Evolutionary conservation across 2,888 invertebrate species (phyloP).

Genomic region (Hartigia nigra): DNA sequence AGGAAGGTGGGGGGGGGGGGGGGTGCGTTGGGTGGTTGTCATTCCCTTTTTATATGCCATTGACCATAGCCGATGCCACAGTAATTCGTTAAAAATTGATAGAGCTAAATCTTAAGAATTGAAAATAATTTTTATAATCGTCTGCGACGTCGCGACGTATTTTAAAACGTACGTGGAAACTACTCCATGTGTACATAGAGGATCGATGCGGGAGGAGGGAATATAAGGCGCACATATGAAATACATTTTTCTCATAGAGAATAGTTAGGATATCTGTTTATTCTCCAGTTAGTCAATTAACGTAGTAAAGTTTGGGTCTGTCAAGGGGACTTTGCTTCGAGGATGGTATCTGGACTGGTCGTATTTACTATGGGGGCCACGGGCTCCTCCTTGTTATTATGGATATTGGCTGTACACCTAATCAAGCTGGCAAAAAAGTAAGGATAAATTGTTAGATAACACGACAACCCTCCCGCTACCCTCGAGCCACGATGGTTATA

Average conservation of each 20-base stretch:
- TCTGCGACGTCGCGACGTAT: too few species aligned
- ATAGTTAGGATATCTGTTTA: neutral
- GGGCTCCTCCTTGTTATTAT: constrained; percentile 17
- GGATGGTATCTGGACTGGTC: neutral
- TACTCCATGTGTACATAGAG: neutral
- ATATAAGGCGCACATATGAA: neutral
- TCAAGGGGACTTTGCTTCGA: neutral
- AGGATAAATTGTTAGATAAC: constrained; percentile 23
- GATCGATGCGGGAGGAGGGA: neutral
- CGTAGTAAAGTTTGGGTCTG: neutral
- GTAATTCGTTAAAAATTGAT: neutral
- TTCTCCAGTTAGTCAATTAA: neutral
- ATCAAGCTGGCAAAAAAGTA: constrained; percentile 20
- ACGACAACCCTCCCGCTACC: constrained; percentile 12
- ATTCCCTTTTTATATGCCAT: neutral
- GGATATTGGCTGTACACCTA: constrained; percentile 24
- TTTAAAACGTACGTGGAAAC: too few species aligned
- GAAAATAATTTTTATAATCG: too few species aligned
- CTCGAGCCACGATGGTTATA: neutral
- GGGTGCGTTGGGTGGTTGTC: neutral
- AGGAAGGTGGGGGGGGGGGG: too few species aligned
- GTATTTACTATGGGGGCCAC: neutral
- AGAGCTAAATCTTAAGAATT: too few species aligned
- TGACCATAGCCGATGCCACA: neutral
- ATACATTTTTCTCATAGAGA: neutral